Evolutionary conservation across 2,888 invertebrate genomes (phyloP), one percentile per base, ranked within the genome.

Genomic region (Nephrotoma appendiculata): DNA sequence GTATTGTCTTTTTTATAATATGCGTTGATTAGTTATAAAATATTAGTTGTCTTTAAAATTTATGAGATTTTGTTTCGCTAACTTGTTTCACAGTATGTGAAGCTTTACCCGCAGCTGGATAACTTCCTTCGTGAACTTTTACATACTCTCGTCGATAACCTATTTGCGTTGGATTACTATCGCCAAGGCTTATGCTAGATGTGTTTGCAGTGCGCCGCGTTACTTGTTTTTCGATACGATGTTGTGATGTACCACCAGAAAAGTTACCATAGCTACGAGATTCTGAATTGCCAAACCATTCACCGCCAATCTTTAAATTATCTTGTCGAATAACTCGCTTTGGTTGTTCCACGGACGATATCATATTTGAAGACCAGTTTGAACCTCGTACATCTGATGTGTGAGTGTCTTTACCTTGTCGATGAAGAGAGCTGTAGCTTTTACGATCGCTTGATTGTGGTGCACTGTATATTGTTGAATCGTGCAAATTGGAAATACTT

Each of bases 41-140:
- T 15, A 52, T 52, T 52, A 71, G 31, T 52, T 6, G 19, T 15
- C 96, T 93, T 90, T 96, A 97, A 91, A 96, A 97, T 90, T 96
- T 96, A 91, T 97, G 97, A 90, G 96, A 95, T 89, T 95, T 95
- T 11, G 97, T 96, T 90, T 97, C 96, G 87, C 96, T 95, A 87
- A 97, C 93, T 88, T 96, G 92, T 45, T 41, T 86, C 6, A 45
- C 45, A 1, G 71, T 71, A 71, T 71, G 71, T 31, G 71, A 71
- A 4, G 71, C 71, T 31, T 71, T 71, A 31, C 71, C 71, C 45
- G 96, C 94, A 48, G 96, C 97, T 0, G 96, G 96, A 91, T 97
- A 97, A 0, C 96, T 95, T 86, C 96, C 96, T 44, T 92, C 92
- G 88, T 94, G 95, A 86, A 93, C 93, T 0, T 95, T 94, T 15